These are phyloP conservation scores for Thaumatotibia leucotreta DNA, from an alignment of 1,140 invertebrate species.

Conservation along the genomic window DNA sequence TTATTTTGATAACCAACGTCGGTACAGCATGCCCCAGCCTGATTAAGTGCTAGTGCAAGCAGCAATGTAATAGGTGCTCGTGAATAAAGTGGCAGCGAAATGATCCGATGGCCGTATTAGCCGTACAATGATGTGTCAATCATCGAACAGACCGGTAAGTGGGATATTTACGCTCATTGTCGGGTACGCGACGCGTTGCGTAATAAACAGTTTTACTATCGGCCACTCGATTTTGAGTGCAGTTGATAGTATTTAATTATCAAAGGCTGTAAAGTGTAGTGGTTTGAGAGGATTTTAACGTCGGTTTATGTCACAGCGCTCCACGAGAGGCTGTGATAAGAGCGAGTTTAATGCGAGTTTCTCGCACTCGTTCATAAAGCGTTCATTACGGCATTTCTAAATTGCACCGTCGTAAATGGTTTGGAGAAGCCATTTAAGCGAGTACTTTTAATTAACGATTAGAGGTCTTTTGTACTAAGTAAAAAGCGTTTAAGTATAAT, in stretches of 20 bases:
- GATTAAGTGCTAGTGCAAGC: not conserved
- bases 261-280: not conserved
- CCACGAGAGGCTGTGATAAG: not conserved
- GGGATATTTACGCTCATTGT: constrained; percentile 37
- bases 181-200: constrained; percentile 20
- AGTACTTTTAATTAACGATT: not conserved
- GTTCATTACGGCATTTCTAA: not conserved
- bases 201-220: constrained; percentile 27
- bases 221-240: constrained; percentile 20
- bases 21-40: not conserved
- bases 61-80: not conserved
- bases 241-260: constrained; percentile 12
- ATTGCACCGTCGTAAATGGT: not conserved
- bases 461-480: not conserved
- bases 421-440: not conserved
- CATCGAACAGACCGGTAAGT: constrained; percentile 17
- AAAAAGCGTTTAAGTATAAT: not conserved
- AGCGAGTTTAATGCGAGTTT: not conserved
- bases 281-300: not conserved
- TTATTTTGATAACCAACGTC: not conserved
- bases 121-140: constrained; percentile 28
- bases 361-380: not conserved
- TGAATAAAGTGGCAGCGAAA: constrained; percentile 13
- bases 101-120: constrained; percentile 7
- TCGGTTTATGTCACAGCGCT: not conserved